These are phyloP conservation scores for Drosophila elegans DNA, from an alignment of 1,140 invertebrate genomes.

Conservation along the genomic window DNA sequence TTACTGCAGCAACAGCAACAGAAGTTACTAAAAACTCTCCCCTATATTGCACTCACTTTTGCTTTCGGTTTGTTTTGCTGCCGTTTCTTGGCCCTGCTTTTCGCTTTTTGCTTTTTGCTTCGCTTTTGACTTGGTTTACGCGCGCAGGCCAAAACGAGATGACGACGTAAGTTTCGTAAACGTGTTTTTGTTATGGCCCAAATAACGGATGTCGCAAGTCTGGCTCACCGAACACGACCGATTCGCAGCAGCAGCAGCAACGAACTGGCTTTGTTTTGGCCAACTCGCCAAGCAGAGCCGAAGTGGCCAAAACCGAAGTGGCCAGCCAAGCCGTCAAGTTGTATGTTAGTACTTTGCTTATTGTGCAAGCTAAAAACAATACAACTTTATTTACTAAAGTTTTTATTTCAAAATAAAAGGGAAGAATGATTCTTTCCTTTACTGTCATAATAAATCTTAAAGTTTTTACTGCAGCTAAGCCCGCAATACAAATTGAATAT, in stretches of 20 bases:
- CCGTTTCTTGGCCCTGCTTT: not conserved
- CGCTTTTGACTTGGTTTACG: conserved; percentile 46
- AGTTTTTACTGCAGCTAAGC: not conserved
- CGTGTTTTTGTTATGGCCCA: conserved; percentile 59
- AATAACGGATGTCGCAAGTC: not conserved
- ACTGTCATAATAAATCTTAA: not conserved
- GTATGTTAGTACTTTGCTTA: not conserved
- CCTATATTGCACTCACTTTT: conserved; percentile 68
- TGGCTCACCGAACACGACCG: conserved; percentile 40
- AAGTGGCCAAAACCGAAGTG: conserved; percentile 25
- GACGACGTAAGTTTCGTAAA: conserved; percentile 63
- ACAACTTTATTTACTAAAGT: not conserved
- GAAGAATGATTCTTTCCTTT: not conserved
- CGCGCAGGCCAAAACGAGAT: conserved; percentile 56
- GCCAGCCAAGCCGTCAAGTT: conserved; percentile 29
- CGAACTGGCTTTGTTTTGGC: conserved; percentile 65
- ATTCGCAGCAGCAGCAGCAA: conserved; percentile 45
- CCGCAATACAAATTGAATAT: conserved; percentile 5
- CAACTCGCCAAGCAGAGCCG: conserved; percentile 36
- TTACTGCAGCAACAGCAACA: conserved; percentile 39
- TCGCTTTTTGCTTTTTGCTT: conserved; percentile 38
- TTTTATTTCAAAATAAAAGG: not conserved
- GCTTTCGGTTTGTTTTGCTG: conserved; percentile 31
- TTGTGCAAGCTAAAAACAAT: not conserved
- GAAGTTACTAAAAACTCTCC: conserved; percentile 16